Evolutionary conservation across 2,888 invertebrate species (phyloP).

Genomic region (Choristoneura rosaceana): DNA sequence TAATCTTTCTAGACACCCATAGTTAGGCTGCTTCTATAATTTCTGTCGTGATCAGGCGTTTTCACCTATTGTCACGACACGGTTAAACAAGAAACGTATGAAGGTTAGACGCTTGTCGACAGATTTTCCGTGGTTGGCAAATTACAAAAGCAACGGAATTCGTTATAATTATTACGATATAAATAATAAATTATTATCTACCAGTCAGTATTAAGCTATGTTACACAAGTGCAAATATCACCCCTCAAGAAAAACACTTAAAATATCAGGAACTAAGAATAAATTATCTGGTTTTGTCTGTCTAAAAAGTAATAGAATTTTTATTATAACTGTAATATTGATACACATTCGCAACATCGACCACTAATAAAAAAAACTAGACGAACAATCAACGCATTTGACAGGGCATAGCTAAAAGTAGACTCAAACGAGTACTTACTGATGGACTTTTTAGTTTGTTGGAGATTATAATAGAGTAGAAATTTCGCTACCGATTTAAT

Average conservation of each 20-base stretch:
- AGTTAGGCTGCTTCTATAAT: not conserved
- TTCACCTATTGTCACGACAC: no score
- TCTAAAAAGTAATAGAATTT: slow-evolving; percentile 9
- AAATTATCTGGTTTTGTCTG: not conserved
- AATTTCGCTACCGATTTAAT: no score
- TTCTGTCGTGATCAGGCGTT: not conserved
- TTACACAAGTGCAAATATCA: slow-evolving; percentile 7
- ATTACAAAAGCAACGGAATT: not conserved
- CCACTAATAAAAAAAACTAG: no score
- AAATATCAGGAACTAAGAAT: slow-evolving; percentile 31
- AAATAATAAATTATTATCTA: slow-evolving; percentile 32
- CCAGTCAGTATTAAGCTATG: slow-evolving; percentile 34
- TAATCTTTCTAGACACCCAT: not conserved
- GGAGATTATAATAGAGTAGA: no score
- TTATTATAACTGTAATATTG: not conserved
- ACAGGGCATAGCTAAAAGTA: no score
- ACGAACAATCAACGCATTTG: no score
- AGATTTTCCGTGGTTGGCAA: not conserved
- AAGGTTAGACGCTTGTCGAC: not conserved
- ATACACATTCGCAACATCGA: not conserved
- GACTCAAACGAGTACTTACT: no score
- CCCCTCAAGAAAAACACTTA: slow-evolving; percentile 4
- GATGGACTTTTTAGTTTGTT: no score
- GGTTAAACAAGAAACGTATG: not conserved
- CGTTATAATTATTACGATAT: not conserved